Base-by-base conservation (phyloP, 2,888 invertebrate genomes). In the Charanyca ferruginea region DNA sequence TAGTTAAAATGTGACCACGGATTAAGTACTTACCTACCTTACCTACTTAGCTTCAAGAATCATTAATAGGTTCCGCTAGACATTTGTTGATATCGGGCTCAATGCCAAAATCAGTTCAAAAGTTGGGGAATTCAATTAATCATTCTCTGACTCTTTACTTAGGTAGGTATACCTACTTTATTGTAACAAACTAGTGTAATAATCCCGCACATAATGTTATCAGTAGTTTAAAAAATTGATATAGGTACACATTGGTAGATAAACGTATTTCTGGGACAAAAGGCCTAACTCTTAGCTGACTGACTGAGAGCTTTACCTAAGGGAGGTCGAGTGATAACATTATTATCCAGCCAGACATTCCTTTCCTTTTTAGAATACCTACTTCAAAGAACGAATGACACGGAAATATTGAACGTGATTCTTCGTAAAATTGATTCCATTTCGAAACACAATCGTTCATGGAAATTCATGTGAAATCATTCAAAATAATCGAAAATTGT, bases 401-500 rank as follows among this genome's bases (percentile, higher is more conserved):
- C 55, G 68, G 54, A 68, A 55, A 59, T 68, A 57, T 69, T 55
- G 22, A n/a, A 58, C 23, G 57, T 60, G 28, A 73, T 77, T 79
- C 64, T 62, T 51, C 45, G 53, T 74, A 72, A 79, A 66, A 71
- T 73, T 65, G 55, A 69, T 72, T 68, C 53, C 53, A 65, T 65
- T 78, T 77, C 58, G 35, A 60, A 76, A 61, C 53, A 67, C 57
- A 72, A 69, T 65, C 58, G 42, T 67, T 71, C 55, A 67, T 71
- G 61, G 68, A 69, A 77, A 69, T 80, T 58, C 48, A 49, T 57
- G 63, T 53, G 62, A 73, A 80, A 79, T 83, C 77, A 82, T 76
- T 77, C 53, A 49, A 64, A 77, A 68, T 62, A 71, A 77, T 72
- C 77, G 55, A 66, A 78, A 74, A 72, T 71, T 68, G 49, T 77